Percentiles rank a stretch among this genome's conserved stretches.
phyloP scores from a whole-genome alignment of 2,113 vertebrate species.

The Variabilichromis moorii region DNA sequence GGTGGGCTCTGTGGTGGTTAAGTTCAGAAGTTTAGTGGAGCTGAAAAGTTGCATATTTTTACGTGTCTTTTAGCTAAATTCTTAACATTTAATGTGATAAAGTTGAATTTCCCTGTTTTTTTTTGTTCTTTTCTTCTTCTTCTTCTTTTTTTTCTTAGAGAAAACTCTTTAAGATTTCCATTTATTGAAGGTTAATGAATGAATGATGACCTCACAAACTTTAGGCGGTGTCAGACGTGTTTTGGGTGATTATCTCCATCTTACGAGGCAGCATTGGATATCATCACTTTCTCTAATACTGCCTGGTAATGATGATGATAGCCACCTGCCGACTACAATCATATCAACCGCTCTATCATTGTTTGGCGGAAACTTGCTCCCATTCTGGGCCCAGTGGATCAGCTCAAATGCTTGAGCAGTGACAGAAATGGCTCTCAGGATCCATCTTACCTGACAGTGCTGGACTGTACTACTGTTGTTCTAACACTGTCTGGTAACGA shows the following conservation, averaged over 20 bases:
- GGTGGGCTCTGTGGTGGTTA: neutral
- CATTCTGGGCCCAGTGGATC: neutral
- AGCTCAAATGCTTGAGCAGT: neutral
- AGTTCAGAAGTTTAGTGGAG: neutral
- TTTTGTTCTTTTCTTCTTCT: neutral
- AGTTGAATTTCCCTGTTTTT: neutral
- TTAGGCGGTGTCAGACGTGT: neutral
- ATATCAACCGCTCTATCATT: neutral
- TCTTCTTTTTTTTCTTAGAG: accelerated
- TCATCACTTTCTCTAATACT: conserved; percentile 94
- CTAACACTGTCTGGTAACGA: conserved; percentile 99
- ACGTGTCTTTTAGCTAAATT: neutral
- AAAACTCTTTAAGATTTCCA: neutral
- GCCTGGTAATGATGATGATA: conserved; percentile 99
- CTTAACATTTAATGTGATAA: neutral
- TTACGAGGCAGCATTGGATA: conserved; percentile 99
- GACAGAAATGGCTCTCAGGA: conserved; percentile 78
- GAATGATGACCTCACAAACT: neutral
- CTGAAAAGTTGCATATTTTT: neutral
- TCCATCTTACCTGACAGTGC: conserved; percentile 99
- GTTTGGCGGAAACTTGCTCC: neutral
- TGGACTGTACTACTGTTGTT: conserved; percentile 86
- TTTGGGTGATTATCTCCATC: conserved; percentile 84
- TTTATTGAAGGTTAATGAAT: neutral
- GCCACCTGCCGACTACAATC: conserved; percentile 63